Conservation (phyloP, 2,113 vertebrate genomes). For the Campylomormyrus tamandua region DNA sequence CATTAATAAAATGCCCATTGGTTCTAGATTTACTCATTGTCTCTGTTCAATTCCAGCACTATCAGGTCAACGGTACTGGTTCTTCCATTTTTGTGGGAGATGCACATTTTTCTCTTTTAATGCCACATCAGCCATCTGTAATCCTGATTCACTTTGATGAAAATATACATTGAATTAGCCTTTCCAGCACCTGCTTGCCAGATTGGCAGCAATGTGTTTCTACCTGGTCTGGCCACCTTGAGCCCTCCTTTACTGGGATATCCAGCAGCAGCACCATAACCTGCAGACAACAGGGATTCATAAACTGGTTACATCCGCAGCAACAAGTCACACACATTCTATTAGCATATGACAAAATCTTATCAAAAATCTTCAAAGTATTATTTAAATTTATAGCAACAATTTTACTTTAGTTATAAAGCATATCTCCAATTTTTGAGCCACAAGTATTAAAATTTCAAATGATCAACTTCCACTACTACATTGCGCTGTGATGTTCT, state of each 20-base stretch:
- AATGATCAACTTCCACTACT: neutral
- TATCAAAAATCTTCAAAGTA: neutral
- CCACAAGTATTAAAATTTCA: neutral
- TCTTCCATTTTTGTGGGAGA: neutral
- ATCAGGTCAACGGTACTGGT: neutral
- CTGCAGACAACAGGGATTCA: conserved; percentile 12
- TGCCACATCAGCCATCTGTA: neutral
- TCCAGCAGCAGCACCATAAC: conserved; percentile 14
- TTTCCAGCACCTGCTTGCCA: neutral
- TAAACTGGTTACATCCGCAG: neutral
- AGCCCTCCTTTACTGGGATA: conserved; percentile 14
- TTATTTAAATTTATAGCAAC: neutral
- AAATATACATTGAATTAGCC: neutral
- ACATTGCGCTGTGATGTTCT: neutral
- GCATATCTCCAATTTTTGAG: neutral
- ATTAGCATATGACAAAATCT: neutral
- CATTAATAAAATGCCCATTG: neutral
- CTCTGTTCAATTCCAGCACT: neutral
- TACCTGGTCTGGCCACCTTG: conserved; percentile 30
- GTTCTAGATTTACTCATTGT: neutral
- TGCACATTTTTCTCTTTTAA: neutral
- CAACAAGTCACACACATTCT: neutral
- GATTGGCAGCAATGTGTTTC: neutral
- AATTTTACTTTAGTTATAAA: neutral
- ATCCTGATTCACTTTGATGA: neutral